These are phyloP conservation scores for Frankliniella fusca DNA, from an alignment of 2,888 invertebrate genomes.

Conservation along the genomic window DNA sequence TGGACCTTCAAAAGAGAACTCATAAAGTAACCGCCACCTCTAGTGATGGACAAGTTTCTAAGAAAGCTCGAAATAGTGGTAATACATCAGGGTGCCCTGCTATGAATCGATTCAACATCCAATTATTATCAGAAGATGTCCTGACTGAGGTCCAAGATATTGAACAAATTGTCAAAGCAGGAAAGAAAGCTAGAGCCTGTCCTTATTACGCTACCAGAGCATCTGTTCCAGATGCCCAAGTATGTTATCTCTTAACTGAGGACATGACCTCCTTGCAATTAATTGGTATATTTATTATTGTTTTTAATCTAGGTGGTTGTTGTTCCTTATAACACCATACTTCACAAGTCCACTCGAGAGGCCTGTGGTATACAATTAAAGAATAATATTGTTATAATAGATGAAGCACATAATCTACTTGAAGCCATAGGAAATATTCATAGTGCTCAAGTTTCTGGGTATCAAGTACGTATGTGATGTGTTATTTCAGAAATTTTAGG, in stretches of 20 bases:
- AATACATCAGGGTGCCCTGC: conserved; percentile 63
- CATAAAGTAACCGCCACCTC: conserved; percentile 55
- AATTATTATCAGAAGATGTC: conserved; percentile 60
- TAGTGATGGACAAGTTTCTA: conserved; percentile 57
- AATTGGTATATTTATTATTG: background rate
- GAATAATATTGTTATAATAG: conserved; percentile 78
- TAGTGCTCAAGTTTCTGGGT: conserved; percentile 65
- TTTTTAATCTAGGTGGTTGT: conserved; percentile 55
- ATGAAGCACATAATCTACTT: conserved; percentile 95
- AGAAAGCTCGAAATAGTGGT: conserved; percentile 54
- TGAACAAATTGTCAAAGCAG: conserved; percentile 73
- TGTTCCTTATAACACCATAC: conserved; percentile 71
- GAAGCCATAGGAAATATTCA: conserved; percentile 86
- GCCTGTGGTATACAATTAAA: conserved; percentile 67
- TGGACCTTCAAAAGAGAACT: conserved; percentile 70
- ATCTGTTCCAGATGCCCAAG: conserved; percentile 77
- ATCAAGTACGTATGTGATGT: conserved; percentile 50
- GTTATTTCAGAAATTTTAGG: background rate
- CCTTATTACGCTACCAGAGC: conserved; percentile 89
- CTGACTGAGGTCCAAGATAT: conserved; percentile 75
- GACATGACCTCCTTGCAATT: background rate
- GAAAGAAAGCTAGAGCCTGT: conserved; percentile 71
- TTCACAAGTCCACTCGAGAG: conserved; percentile 72
- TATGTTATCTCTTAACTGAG: conserved; percentile 40
- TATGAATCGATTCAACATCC: conserved; percentile 59